These are phyloP conservation scores for Ptiloglossa arizonensis DNA, from an alignment of 1,140 invertebrate genomes.

Conservation along the genomic window DNA sequence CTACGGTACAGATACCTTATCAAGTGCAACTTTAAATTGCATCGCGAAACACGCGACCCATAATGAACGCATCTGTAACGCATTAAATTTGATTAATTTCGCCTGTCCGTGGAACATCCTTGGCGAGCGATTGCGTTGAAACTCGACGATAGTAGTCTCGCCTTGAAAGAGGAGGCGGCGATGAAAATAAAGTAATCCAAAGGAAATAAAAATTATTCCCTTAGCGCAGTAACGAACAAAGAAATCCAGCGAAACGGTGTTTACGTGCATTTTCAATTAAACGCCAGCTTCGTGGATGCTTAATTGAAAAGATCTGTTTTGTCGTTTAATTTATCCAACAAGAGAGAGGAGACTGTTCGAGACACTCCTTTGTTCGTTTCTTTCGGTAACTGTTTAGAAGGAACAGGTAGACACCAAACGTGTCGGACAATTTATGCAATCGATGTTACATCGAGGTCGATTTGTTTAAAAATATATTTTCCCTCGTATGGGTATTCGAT, in stretches of 20 bases:
- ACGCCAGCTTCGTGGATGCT: background rate
- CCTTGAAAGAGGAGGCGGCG: background rate
- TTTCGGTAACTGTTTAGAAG: background rate
- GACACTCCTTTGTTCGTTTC: background rate
- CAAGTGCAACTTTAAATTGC: background rate
- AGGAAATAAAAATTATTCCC: background rate
- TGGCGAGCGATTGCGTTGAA: background rate
- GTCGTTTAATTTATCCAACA: background rate
- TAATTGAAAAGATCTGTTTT: background rate
- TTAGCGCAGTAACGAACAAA: background rate
- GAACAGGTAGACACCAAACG: too few relatives aligned
- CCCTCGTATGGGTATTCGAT: too few relatives aligned
- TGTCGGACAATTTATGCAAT: background rate
- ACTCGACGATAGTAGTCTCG: background rate
- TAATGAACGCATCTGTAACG: background rate
- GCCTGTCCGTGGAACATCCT: constrained; percentile 5
- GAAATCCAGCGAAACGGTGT: background rate
- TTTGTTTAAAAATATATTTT: too few relatives aligned
- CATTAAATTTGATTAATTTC: background rate
- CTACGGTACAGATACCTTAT: background rate
- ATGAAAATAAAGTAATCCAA: background rate
- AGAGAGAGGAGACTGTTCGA: background rate
- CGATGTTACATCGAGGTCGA: background rate
- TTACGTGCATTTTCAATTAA: constrained; percentile 1
- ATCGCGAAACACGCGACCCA: background rate